Evolutionary conservation across 2,797 vertebrate species (phyloP).

Genomic region (Pangasius krempfi): DNA sequence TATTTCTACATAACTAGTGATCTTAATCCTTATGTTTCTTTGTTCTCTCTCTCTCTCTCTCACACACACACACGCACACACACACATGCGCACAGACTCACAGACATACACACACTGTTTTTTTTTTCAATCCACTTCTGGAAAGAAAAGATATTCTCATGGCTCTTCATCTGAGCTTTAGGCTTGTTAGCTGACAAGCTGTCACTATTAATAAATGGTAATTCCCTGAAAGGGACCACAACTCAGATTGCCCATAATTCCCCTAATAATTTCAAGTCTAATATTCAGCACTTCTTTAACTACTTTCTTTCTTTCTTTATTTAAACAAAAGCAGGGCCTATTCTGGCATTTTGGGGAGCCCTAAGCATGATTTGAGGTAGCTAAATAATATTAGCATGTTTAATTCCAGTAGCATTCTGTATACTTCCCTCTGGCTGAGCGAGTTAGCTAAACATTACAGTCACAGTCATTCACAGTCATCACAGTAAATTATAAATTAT

Average conservation of each 20-base stretch:
- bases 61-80: background rate
- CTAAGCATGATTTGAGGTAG: background rate
- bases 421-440: background rate
- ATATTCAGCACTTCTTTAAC: constrained; percentile 34
- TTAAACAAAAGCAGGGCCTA: constrained; percentile 29
- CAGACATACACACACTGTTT: background rate
- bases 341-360: constrained; percentile 17
- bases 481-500: background rate
- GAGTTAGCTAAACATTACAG: background rate
- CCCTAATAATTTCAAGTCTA: constrained; percentile 76
- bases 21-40: constrained; percentile 43
- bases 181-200: constrained; percentile 79
- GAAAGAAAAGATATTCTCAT: constrained; percentile 53
- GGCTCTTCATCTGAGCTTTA: constrained; percentile 66
- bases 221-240: constrained; percentile 76
- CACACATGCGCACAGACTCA: background rate
- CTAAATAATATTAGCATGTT: background rate
- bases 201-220: constrained; percentile 85
- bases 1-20: constrained; percentile 10
- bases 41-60: constrained; percentile 60
- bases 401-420: background rate
- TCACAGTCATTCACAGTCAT: too few species aligned
- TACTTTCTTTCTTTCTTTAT: constrained; percentile 33
- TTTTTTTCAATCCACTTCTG: constrained; percentile 24
- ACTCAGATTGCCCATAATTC: constrained; percentile 79